Evolutionary conservation across 2,797 vertebrate genomes (phyloP), one percentile per base, ranked within the genome.

Genomic region (Luscinia luscinia): DNA sequence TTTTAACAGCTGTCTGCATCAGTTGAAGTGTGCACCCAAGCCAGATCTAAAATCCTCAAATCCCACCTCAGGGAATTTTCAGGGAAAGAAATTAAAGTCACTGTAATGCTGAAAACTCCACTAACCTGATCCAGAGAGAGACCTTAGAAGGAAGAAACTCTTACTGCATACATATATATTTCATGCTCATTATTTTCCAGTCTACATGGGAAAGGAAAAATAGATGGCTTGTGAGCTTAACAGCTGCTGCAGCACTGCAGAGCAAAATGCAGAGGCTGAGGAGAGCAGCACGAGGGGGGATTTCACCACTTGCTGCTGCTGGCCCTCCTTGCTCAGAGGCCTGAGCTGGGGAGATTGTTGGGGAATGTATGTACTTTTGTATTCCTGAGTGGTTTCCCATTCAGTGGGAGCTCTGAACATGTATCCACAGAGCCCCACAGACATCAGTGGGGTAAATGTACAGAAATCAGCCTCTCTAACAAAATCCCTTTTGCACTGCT

Each of bases 1-100:
- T 93, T 94, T 94, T 75, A 94, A 40, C 77, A 93, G 51, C 73
- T 84, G 32, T 46, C 67, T 86, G 41, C 23, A 38, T 79, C 64
- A 48, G 26, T 55, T 69, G 67, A 70, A 84, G 18, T 1, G 2
- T 1, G 1, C 20, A 87, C 36, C 30, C 11, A 49, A 78, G 48
- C 43, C 74, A 66, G 45, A 48, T 59, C 90, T 91, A 77, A 94
- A 74, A 78, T 54, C 77, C 34, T 12, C 40, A 96, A 84, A 77
- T 91, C 87, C 21, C 46, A 80, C 38, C 51, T 28, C 4, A 2
- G 82, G 40, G 43, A 85, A 80, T 86, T 55, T 90, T 63, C 0
- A 0, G 27, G 46, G 52, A 54, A 80, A 87, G 27, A 80, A 92
- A 87, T 74, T 66, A 43, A 83, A 94, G n/a, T 32, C 30, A 17